Evolutionary conservation across 2,888 invertebrate genomes (phyloP).

Genomic region (Ornithoptera alexandrae): DNA sequence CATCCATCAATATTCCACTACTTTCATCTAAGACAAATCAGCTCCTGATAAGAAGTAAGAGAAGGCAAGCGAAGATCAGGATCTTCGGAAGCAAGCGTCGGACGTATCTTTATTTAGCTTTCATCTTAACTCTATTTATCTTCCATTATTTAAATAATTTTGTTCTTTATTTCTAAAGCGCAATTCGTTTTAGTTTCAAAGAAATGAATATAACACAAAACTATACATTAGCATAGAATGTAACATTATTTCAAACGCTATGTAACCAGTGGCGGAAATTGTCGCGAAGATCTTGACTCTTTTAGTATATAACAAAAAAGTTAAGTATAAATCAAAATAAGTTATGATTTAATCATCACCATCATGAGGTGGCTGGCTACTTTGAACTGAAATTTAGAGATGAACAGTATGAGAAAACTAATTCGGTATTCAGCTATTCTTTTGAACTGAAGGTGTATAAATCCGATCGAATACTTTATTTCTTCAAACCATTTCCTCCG

Average conservation of each 20-base stretch:
- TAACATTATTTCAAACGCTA: neutral
- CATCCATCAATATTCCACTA: neutral
- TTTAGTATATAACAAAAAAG: too few relatives aligned
- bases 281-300: too few relatives aligned
- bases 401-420: too few relatives aligned
- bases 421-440: too few relatives aligned
- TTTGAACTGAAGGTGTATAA: too few relatives aligned
- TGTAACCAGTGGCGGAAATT: too few relatives aligned
- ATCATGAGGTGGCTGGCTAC: too few relatives aligned
- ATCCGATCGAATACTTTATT: too few relatives aligned
- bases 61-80: too few relatives aligned
- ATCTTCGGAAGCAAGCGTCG: neutral
- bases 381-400: too few relatives aligned
- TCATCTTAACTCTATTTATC: slow-evolving; percentile 8
- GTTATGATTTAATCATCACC: too few relatives aligned
- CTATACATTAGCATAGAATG: neutral
- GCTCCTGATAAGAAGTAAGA: slow-evolving; percentile 5
- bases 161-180: neutral
- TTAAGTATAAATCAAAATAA: neutral
- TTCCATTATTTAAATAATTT: slow-evolving; percentile 23
- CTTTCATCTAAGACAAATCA: slow-evolving; percentile 17
- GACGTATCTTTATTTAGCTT: slow-evolving; percentile 19
- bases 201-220: neutral
- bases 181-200: neutral
- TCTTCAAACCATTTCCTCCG: too few relatives aligned